A percentile compares a stretch with the other conserved stretches of the same genome.
phyloP scores from a whole-genome alignment of 2,797 vertebrate genomes.

The Pangasius macronema region DNA sequence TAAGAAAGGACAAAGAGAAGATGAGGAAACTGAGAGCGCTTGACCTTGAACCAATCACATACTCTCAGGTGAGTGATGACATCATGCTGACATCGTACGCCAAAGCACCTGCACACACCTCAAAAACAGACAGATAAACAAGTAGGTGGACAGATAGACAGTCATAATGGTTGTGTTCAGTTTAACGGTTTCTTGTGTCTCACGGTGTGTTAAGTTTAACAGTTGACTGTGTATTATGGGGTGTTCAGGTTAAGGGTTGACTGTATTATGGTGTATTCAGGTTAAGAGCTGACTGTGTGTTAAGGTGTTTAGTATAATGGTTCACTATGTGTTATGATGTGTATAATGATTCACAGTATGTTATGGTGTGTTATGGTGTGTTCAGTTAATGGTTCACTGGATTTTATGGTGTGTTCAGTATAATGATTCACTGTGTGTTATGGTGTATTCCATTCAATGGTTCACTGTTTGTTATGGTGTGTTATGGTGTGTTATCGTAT shows the following conservation, averaged over 20 bases:
- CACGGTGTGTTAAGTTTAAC: not conserved
- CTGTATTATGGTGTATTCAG: not conserved
- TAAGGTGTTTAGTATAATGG: not conserved
- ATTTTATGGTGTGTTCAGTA: not conserved
- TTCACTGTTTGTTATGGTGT: not conserved
- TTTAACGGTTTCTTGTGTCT: not conserved
- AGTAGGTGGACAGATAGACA: not conserved
- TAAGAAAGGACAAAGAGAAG: constrained; percentile 91
- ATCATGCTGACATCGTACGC: not conserved
- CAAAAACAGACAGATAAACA: not conserved
- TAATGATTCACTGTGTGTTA: not conserved
- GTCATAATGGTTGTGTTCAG: not conserved
- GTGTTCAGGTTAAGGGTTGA: not conserved
- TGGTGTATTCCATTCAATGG: not conserved
- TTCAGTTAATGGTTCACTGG: not conserved
- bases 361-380: not conserved
- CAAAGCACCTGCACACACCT: not conserved
- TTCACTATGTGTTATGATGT: too few species aligned
- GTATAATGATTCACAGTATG: not conserved
- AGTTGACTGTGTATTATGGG: not conserved
- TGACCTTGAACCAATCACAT: constrained; percentile 85
- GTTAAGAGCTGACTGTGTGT: not conserved
- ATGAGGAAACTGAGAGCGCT: constrained; percentile 82
- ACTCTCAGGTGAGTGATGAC: constrained; percentile 78
- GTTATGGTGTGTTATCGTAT: not conserved